Conservation (phyloP, 2,113 vertebrate species). For the Chaetura pelagica region DNA sequence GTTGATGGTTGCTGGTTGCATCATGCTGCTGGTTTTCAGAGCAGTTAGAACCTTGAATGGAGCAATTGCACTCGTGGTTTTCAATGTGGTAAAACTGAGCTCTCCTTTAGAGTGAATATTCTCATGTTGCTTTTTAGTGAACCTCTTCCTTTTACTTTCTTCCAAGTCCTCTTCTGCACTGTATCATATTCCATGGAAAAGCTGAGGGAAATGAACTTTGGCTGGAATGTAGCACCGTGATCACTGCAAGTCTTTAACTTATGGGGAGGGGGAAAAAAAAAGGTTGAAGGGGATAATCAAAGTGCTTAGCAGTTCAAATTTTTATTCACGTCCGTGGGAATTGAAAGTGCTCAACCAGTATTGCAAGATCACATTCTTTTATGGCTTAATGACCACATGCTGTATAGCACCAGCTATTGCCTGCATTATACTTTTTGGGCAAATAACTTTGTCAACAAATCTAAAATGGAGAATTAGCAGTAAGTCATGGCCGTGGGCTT, state of each 20-base stretch:
- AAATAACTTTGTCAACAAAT: background rate
- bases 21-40: background rate
- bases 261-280: background rate
- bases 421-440: background rate
- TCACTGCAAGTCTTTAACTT: background rate
- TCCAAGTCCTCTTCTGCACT: background rate
- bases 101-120: background rate
- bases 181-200: background rate
- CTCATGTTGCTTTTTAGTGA: background rate
- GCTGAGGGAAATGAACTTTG: background rate
- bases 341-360: background rate
- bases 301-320: background rate
- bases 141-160: background rate
- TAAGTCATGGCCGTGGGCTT: background rate
- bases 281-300: background rate
- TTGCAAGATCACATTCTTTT: background rate
- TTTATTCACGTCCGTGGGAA: background rate
- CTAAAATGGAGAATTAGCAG: background rate
- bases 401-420: background rate
- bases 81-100: background rate
- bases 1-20: background rate
- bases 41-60: background rate
- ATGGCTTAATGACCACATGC: background rate
- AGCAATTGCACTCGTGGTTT: background rate
- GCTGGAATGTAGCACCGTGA: background rate